Evolutionary conservation across 1,140 invertebrate genomes (phyloP).

Genomic region (Pinna nobilis): DNA sequence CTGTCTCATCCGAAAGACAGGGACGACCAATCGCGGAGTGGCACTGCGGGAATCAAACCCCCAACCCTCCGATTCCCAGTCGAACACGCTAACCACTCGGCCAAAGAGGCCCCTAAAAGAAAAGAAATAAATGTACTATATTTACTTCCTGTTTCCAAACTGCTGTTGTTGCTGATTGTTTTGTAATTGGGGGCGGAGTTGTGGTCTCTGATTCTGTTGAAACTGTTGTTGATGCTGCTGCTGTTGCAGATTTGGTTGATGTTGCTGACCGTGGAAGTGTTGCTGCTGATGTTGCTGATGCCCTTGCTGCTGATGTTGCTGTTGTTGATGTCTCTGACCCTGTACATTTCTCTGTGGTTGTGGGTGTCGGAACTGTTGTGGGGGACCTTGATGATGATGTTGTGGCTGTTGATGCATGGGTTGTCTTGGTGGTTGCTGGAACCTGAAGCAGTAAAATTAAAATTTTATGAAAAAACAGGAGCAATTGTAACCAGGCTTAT

Average conservation of each 20-base stretch:
- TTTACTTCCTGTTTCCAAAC: no score
- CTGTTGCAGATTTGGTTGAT: neutral
- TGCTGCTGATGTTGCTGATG: neutral
- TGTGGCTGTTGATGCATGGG: neutral
- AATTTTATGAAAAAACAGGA: no score
- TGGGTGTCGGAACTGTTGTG: neutral
- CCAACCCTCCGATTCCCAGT: neutral
- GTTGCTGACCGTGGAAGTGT: neutral
- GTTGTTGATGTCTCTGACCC: constrained; percentile 1
- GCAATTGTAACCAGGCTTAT: no score
- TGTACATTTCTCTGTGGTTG: neutral
- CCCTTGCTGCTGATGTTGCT: neutral
- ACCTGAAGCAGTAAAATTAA: no score
- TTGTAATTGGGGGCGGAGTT: neutral
- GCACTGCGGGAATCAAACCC: neutral
- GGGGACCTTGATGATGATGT: neutral
- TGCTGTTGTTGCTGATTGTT: neutral
- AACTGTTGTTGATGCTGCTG: neutral
- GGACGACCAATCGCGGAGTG: neutral
- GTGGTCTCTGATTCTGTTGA: neutral
- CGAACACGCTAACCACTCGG: neutral
- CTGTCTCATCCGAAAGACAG: no score
- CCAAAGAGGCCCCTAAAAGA: neutral
- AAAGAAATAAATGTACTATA: no score
- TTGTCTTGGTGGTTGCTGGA: neutral